Conservation (phyloP, 2,113 vertebrate genomes). For the Petromus typicus region DNA sequence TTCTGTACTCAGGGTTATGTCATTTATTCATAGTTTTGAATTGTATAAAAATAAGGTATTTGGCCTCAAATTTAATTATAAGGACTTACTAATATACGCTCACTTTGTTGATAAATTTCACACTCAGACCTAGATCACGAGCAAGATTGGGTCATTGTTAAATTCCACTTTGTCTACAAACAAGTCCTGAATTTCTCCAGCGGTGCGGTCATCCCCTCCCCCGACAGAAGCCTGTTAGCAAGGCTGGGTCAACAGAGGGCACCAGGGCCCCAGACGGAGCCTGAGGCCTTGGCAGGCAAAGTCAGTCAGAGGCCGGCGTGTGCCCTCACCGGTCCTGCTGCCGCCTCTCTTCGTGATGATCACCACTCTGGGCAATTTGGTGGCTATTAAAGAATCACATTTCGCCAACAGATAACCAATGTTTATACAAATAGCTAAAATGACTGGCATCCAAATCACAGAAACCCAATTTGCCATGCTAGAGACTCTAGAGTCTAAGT, state of each 20-base stretch:
- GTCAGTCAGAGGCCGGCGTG: not conserved
- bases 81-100: not conserved
- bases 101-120: not conserved
- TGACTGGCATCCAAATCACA: not conserved
- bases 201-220: not conserved
- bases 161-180: not conserved
- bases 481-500: not conserved
- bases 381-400: not conserved
- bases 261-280: not conserved
- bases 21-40: constrained; percentile 5
- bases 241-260: not conserved
- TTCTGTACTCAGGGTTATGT: not conserved
- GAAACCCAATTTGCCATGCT: not conserved
- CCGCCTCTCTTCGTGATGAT: not conserved
- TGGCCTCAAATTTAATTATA: not conserved
- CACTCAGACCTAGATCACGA: not conserved
- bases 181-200: not conserved
- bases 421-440: not conserved
- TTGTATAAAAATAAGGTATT: not conserved
- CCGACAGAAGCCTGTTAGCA: not conserved
- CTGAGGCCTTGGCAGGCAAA: not conserved
- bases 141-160: not conserved
- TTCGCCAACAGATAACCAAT: not conserved
- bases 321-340: not conserved
- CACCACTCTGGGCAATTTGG: too few relatives aligned